Conservation (phyloP, 2,797 vertebrate species). For the Crenichthys baileyi region DNA sequence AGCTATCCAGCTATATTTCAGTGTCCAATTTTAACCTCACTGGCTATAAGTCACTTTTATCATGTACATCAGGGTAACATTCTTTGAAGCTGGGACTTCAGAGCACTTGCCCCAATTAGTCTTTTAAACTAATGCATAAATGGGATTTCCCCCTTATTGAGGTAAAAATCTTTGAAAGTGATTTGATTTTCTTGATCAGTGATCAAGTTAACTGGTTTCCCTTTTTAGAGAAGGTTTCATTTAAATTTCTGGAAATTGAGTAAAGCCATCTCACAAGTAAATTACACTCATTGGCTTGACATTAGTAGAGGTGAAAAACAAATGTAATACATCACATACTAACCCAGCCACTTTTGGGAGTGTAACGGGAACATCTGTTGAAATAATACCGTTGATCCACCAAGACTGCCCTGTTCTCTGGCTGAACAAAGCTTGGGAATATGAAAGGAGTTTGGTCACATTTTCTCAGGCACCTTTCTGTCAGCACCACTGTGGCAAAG, state of each 20-base stretch:
- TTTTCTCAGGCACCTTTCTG: not conserved
- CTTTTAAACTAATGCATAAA: not conserved
- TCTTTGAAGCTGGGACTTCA: conserved; percentile 3
- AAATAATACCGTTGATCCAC: too few species aligned
- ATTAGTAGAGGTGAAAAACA: not conserved
- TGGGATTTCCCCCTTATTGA: not conserved
- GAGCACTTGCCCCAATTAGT: not conserved
- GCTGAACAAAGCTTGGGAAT: not conserved
- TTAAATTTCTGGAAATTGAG: not conserved
- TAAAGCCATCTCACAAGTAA: not conserved
- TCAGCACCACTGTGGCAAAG: not conserved
- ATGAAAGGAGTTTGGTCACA: not conserved
- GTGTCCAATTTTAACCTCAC: not conserved
- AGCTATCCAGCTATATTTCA: not conserved
- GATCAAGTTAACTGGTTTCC: not conserved
- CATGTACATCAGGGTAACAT: not conserved
- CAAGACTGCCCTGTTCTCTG: not conserved
- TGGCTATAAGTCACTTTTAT: not conserved
- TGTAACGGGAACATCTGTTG: conserved; percentile 8
- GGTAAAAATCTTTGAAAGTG: not conserved
- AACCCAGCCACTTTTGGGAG: conserved; percentile 7
- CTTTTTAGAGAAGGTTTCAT: conserved; percentile 9
- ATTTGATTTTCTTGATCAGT: not conserved
- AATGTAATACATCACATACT: conserved; percentile 11
- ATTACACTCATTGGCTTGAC: not conserved